Conservation (phyloP, 2,888 invertebrate species). For the Vanessa cardui region DNA sequence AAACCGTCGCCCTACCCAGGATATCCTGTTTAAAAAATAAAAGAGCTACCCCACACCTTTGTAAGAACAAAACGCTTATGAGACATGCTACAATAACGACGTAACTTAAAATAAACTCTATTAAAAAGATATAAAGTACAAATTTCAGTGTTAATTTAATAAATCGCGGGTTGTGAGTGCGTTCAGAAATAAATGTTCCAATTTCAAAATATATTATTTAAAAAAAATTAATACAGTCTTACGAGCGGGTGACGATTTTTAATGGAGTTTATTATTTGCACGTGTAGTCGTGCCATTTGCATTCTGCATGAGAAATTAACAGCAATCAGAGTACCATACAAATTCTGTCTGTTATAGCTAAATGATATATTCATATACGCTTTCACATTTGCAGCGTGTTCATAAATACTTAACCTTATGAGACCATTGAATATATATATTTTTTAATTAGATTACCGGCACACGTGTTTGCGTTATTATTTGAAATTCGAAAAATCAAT, state of each 20-base stretch:
- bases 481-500: too few relatives aligned
- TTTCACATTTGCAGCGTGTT: not conserved
- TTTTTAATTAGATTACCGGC: too few relatives aligned
- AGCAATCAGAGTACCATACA: not conserved
- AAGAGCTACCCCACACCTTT: conserved; percentile 73
- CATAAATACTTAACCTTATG: not conserved
- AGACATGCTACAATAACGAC: conserved; percentile 5
- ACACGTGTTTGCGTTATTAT: too few relatives aligned
- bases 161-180: conserved; percentile 17
- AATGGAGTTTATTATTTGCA: not conserved
- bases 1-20: conserved; percentile 68
- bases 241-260: not conserved
- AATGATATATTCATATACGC: not conserved
- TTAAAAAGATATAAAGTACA: not conserved
- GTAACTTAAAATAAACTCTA: conserved; percentile 21
- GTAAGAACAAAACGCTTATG: conserved; percentile 36
- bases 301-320: too few relatives aligned
- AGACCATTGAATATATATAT: not conserved
- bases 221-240: conserved; percentile 9
- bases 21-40: conserved; percentile 80
- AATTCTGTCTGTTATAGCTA: not conserved
- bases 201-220: conserved; percentile 27
- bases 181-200: conserved; percentile 32
- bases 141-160: conserved; percentile 7
- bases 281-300: not conserved